Conservation (phyloP, 2,888 invertebrate species). For the Anagyrus pseudococci region DNA sequence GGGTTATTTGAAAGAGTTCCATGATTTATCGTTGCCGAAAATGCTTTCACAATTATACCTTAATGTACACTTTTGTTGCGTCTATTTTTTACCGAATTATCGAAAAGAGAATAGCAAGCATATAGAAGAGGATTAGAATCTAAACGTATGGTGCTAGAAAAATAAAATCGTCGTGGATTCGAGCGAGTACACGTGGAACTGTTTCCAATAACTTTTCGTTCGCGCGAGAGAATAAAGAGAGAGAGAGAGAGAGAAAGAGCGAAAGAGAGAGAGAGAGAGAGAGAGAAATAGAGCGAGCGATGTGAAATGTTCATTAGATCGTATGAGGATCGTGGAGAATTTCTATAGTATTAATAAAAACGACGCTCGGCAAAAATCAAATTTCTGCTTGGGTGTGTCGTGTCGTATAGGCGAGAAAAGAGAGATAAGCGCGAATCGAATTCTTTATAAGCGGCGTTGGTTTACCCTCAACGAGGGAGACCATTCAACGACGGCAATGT, state of each 20-base stretch:
- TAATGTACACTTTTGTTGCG: not conserved
- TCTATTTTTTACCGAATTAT: not conserved
- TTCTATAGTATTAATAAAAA: slow-evolving; percentile 35
- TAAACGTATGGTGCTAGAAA: not conserved
- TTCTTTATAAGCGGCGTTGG: slow-evolving; percentile 23
- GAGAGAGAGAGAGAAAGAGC: too few species aligned
- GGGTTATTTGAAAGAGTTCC: slow-evolving; percentile 24
- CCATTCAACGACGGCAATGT: slow-evolving; percentile 15
- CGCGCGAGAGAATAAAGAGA: not conserved
- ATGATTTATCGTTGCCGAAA: too few species aligned
- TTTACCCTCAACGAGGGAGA: slow-evolving; percentile 2
- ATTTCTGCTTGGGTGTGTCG: slow-evolving; percentile 28
- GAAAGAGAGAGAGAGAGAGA: not conserved
- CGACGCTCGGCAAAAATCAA: slow-evolving; percentile 32
- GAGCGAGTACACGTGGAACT: not conserved
- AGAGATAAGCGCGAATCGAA: slow-evolving; percentile 23
- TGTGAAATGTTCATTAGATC: slow-evolving; percentile 28
- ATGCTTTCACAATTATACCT: too few species aligned
- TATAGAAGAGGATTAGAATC: not conserved
- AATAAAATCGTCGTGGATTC: not conserved
- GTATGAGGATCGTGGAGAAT: slow-evolving; percentile 18
- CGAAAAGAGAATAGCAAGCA: too few species aligned
- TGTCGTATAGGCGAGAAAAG: slow-evolving; percentile 6
- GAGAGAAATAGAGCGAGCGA: not conserved
- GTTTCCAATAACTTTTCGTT: slow-evolving; percentile 18